Conservation (phyloP, 2,888 invertebrate genomes). For the Drosophila kuntzei region DNA sequence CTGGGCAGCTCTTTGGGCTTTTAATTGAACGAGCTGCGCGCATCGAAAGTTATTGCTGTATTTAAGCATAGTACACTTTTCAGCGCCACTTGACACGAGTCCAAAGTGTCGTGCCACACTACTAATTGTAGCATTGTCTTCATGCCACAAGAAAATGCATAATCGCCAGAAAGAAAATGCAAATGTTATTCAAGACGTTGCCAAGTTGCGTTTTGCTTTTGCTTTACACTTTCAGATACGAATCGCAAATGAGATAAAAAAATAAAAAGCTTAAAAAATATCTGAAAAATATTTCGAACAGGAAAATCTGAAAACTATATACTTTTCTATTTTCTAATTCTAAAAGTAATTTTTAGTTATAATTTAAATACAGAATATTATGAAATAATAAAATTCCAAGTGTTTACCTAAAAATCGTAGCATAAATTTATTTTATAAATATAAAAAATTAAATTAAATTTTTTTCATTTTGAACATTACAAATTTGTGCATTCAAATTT, state of each 20-base stretch:
- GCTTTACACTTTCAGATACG: not conserved
- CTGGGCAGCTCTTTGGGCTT: constrained; percentile 42
- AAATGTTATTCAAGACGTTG: constrained; percentile 60
- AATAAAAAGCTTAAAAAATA: not conserved
- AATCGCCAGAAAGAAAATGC: constrained; percentile 66
- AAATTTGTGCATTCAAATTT: no score
- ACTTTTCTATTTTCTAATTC: no score
- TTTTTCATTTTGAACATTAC: no score
- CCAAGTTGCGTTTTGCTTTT: constrained; percentile 19
- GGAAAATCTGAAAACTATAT: no score
- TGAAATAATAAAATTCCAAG: not conserved
- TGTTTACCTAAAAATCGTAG: no score
- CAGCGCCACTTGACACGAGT: constrained; percentile 53
- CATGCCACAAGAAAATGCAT: constrained; percentile 41
- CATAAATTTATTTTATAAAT: no score
- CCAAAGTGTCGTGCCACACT: constrained; percentile 34
- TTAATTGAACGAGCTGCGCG: constrained; percentile 40
- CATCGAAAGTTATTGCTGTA: constrained; percentile 14
- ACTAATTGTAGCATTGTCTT: constrained; percentile 68
- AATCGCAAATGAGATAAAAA: not conserved
- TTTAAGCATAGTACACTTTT: constrained; percentile 42
- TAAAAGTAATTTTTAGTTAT: no score
- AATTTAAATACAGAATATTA: not conserved
- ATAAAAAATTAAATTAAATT: no score
- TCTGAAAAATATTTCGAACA: no score